These are phyloP conservation scores for Corythornis madagascariensis DNA, from an alignment of 2,113 vertebrate genomes.

Conservation along the genomic window DNA sequence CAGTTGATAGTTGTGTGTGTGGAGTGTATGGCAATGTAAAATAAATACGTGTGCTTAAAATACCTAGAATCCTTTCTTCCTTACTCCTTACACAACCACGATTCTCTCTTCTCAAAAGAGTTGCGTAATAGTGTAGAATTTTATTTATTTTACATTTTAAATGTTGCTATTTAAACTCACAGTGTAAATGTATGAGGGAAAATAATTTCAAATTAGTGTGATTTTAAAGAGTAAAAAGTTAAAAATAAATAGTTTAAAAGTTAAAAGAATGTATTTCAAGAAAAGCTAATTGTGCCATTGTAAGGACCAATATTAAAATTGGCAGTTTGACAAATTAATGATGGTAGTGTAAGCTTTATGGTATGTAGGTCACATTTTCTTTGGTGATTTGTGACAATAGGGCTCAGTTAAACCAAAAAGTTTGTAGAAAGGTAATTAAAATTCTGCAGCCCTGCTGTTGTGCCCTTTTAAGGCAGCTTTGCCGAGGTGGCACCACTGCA, in stretches of 20 bases:
- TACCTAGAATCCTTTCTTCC: neutral
- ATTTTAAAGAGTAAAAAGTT: neutral
- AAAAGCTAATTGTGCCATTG: neutral
- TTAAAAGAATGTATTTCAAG: neutral
- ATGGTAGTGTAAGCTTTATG: neutral
- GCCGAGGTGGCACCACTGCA: accelerated
- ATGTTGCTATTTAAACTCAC: neutral
- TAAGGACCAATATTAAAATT: neutral
- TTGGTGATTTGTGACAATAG: neutral
- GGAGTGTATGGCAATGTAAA: neutral
- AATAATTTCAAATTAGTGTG: neutral
- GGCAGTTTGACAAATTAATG: neutral
- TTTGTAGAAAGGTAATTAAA: neutral
- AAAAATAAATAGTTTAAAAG: neutral
- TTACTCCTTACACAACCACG: neutral
- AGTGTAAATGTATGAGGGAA: too few relatives aligned
- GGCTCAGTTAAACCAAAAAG: neutral
- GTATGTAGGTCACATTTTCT: neutral
- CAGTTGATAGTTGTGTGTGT: neutral
- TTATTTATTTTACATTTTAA: neutral
- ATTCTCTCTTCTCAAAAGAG: neutral
- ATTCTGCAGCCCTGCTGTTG: neutral
- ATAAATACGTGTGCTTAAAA: neutral
- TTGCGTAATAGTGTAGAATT: too few relatives aligned
- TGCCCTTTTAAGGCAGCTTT: neutral